Evolutionary conservation across 2,113 vertebrate genomes (phyloP).

Genomic region (Sorex fumeus): DNA sequence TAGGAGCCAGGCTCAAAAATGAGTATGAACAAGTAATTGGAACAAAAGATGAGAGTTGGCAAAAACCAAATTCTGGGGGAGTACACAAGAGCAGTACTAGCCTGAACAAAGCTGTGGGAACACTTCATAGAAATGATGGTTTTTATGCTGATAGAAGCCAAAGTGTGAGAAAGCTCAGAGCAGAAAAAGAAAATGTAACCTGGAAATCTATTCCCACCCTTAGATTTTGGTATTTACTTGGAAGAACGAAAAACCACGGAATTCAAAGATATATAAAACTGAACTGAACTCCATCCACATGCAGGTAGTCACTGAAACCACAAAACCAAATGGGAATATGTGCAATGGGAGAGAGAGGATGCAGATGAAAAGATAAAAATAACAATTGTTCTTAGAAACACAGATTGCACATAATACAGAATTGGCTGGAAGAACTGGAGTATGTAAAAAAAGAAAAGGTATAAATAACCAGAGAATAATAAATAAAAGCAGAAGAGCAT

Average conservation of each 20-base stretch:
- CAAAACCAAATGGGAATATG: background rate
- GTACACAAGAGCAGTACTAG: rapidly evolving
- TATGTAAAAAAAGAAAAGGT: background rate
- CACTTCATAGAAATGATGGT: background rate
- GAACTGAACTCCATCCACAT: background rate
- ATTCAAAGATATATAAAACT: background rate
- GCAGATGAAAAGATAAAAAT: background rate
- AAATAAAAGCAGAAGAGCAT: background rate
- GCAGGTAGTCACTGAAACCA: background rate
- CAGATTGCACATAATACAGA: background rate
- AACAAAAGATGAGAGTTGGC: background rate
- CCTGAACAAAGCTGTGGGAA: no score
- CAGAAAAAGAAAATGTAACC: background rate
- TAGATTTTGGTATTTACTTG: no score
- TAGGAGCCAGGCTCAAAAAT: background rate
- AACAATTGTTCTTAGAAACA: background rate
- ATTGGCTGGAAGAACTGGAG: no score
- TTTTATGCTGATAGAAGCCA: background rate
- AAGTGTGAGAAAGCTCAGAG: background rate
- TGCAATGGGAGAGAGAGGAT: background rate
- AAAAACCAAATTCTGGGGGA: background rate
- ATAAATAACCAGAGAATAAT: background rate
- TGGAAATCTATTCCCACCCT: background rate
- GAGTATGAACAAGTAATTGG: background rate
- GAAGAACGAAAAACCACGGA: no score